Evolutionary conservation across 2,888 invertebrate species (phyloP).

Genomic region (Tipula helvola): DNA sequence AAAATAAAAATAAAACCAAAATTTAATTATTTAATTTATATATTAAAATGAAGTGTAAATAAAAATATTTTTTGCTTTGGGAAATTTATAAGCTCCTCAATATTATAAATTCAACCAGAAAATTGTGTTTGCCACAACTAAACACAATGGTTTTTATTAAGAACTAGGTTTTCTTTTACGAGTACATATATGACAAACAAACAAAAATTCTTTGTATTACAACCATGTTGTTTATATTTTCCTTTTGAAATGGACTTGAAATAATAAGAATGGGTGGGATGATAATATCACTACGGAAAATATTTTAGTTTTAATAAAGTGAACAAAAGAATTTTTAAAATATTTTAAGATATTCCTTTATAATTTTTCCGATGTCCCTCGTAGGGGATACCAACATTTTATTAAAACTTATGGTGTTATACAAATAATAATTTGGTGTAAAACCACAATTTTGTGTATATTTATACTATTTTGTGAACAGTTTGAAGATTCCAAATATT

Average conservation of each 20-base stretch:
- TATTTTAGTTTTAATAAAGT: neutral
- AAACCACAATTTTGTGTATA: neutral
- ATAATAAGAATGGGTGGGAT: neutral
- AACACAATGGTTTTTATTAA: neutral
- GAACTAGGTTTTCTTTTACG: neutral
- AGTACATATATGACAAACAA: neutral
- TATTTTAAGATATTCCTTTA: neutral
- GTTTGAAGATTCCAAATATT: neutral
- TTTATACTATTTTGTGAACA: neutral
- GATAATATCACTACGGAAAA: neutral
- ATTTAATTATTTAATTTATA: too few relatives aligned
- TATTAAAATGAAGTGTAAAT: neutral
- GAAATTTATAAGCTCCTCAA: neutral
- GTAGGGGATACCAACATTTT: neutral
- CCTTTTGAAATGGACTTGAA: neutral
- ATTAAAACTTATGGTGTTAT: neutral
- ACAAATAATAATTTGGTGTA: neutral
- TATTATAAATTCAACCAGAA: neutral
- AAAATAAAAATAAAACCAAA: neutral
- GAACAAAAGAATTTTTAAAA: neutral
- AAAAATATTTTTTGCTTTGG: neutral
- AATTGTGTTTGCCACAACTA: neutral
- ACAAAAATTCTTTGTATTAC: neutral
- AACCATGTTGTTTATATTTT: neutral
- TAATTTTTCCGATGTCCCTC: neutral